Conservation (phyloP, 1,140 invertebrate species). For the Steinernema feltiae region DNA sequence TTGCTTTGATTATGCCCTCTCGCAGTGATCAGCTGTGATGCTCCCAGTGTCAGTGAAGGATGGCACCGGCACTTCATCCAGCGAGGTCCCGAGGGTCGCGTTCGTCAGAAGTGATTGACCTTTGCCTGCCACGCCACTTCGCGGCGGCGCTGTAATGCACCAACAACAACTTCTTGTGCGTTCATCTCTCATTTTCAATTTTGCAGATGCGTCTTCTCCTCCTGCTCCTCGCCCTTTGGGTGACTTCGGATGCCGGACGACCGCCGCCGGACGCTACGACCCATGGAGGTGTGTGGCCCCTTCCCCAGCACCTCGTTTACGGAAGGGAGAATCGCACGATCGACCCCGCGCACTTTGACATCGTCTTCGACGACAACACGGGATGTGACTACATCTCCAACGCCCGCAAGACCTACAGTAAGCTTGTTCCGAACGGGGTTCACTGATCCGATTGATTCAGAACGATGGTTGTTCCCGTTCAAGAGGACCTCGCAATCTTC, state of each 20-base stretch:
- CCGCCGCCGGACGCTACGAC: neutral
- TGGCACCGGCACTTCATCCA: no score
- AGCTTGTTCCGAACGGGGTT: neutral
- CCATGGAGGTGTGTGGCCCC: constrained; percentile 27
- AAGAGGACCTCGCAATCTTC: constrained; percentile 22
- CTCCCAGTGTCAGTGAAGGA: no score
- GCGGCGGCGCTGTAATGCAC: neutral
- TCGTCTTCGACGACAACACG: constrained; percentile 33
- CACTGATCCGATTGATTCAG: neutral
- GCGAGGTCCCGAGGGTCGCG: neutral
- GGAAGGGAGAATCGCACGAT: constrained; percentile 31
- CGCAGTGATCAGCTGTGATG: no score
- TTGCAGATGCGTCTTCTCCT: neutral
- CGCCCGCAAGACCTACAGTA: constrained; percentile 27
- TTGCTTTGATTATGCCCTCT: no score
- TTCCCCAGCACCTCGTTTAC: constrained; percentile 33
- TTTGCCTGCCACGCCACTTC: neutral
- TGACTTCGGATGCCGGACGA: neutral
- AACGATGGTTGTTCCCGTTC: constrained; percentile 35
- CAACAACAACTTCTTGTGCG: neutral
- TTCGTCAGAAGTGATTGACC: neutral
- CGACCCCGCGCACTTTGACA: constrained; percentile 32
- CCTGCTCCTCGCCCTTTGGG: neutral
- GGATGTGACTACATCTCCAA: constrained; percentile 25
- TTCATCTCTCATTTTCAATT: neutral